A percentile compares a stretch with the other conserved stretches of the same genome.
phyloP scores from a whole-genome alignment of 2,888 invertebrate genomes.

The Lasioglossum villosulum region DNA sequence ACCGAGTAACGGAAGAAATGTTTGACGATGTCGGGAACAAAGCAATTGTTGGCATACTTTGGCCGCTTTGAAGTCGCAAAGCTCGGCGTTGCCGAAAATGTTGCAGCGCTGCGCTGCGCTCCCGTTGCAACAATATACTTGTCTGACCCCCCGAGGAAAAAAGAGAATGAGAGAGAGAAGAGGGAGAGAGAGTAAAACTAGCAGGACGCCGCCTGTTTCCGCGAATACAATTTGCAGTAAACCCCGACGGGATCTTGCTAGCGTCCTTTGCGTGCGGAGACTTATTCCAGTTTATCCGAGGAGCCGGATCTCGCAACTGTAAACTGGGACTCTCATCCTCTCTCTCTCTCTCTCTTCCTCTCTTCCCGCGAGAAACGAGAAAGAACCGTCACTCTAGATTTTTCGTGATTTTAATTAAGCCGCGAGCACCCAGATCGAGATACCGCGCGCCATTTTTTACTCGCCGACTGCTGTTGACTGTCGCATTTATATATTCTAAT shows the following conservation, averaged over 20 bases:
- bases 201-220: not conserved
- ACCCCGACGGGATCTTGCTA: constrained; percentile 6
- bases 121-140: not conserved
- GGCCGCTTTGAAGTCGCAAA: constrained; percentile 5
- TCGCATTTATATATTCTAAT: constrained; percentile 1
- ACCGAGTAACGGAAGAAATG: constrained; percentile 11
- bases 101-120: not conserved
- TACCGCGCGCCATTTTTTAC: not conserved
- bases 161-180: not conserved
- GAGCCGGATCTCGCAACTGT: not conserved
- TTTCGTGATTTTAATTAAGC: constrained; percentile 12
- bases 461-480: not conserved
- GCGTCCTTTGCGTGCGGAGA: constrained; percentile 3
- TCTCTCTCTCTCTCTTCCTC: not conserved
- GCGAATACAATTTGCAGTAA: constrained; percentile 41
- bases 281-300: constrained; percentile 20
- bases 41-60: constrained; percentile 10
- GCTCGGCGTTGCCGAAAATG: constrained; percentile 1
- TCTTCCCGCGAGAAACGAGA: not conserved
- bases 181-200: not conserved
- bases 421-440: not conserved
- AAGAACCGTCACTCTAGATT: not conserved
- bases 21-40: constrained; percentile 13
- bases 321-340: not conserved
- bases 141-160: not conserved